A percentile compares a stretch with the other conserved stretches of the same genome.
Evolutionary conservation across 2,797 vertebrate genomes (phyloP).

Genomic region (Characodon lateralis): DNA sequence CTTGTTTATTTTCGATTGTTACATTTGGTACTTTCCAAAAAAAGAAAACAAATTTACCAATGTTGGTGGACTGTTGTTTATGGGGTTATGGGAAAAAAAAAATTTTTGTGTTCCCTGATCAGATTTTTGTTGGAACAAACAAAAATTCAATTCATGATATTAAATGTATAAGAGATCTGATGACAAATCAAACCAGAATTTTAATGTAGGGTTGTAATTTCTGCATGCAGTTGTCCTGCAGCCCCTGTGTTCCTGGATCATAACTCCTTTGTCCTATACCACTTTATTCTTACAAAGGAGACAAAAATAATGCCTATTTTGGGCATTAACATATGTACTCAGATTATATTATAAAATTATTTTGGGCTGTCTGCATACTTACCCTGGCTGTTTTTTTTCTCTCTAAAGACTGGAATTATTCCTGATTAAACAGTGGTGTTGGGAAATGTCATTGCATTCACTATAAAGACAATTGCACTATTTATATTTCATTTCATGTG

Average conservation of each 20-base stretch:
- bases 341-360: conserved; percentile 30
- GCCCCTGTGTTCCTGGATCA: conserved; percentile 35
- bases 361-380: conserved; percentile 45
- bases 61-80: conserved; percentile 45
- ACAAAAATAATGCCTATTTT: conserved; percentile 32
- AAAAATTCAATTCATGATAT: conserved; percentile 50
- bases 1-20: conserved; percentile 67
- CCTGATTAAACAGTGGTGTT: conserved; percentile 63
- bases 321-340: conserved; percentile 37
- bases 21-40: conserved; percentile 65
- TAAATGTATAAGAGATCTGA: conserved; percentile 29
- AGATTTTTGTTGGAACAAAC: conserved; percentile 53
- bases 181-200: conserved; percentile 15
- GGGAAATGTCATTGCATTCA: conserved; percentile 70
- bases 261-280: neutral
- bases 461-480: conserved; percentile 80
- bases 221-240: conserved; percentile 52
- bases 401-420: conserved; percentile 53
- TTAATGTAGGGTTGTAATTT: conserved; percentile 18
- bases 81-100: conserved; percentile 49
- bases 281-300: conserved; percentile 52
- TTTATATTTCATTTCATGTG: conserved; percentile 34
- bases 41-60: conserved; percentile 37
- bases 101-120: conserved; percentile 66
- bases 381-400: conserved; percentile 40